These are phyloP conservation scores for Pachycephala philippinensis DNA, from an alignment of 2,113 vertebrate genomes.

Conservation along the genomic window DNA sequence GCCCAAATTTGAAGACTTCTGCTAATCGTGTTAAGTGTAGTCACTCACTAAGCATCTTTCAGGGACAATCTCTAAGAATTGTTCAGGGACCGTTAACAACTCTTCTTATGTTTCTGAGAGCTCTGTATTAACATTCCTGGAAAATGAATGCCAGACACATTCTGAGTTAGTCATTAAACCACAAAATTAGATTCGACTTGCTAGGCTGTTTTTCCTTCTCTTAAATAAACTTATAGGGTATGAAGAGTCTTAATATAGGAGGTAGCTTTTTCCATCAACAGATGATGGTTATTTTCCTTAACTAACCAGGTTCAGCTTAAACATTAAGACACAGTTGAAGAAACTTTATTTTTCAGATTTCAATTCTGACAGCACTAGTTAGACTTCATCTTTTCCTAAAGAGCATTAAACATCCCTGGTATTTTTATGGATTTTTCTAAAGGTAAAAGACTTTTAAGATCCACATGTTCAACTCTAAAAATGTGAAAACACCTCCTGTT, in stretches of 20 bases:
- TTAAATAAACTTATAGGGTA: not conserved
- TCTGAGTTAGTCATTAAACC: constrained; percentile 48
- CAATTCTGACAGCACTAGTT: not conserved
- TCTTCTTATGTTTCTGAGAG: not conserved
- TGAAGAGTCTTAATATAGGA: not conserved
- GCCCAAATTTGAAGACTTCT: not conserved
- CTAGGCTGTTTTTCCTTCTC: constrained; percentile 1
- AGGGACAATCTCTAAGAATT: not conserved
- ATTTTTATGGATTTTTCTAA: not conserved
- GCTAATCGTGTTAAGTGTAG: not conserved
- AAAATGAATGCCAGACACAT: not conserved
- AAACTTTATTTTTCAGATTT: not conserved
- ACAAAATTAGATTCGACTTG: constrained; percentile 11
- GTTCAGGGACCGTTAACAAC: not conserved
- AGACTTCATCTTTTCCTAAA: not conserved
- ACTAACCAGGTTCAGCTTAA: not conserved
- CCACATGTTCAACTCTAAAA: not conserved
- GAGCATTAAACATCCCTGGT: not conserved
- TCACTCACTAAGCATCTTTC: not conserved
- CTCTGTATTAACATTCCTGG: not conserved
- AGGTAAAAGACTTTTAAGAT: not conserved
- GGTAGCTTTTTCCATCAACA: not conserved
- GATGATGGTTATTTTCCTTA: constrained; percentile 24
- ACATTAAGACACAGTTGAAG: not conserved
- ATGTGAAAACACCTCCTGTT: not conserved